Percentiles rank a stretch among this genome's conserved stretches.
Conservation (phyloP, 2,797 vertebrate species). For the Remorina albescens region DNA sequence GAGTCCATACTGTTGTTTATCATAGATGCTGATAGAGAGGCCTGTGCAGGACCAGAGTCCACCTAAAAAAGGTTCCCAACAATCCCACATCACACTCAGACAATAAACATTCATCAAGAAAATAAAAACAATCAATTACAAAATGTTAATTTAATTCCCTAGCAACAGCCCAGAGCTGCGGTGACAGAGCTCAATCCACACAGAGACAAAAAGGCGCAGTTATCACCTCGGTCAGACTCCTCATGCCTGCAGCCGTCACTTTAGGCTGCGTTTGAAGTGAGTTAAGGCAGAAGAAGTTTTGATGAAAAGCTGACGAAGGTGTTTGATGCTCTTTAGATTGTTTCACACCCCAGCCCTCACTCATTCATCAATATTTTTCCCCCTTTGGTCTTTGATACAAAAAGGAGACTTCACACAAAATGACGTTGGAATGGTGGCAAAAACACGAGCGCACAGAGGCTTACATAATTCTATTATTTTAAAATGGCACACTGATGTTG, state of each 20-base stretch:
- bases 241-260: slow-evolving; percentile 7
- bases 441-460: too few species aligned
- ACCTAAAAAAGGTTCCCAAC: slow-evolving; percentile 63
- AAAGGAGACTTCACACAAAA: not conserved
- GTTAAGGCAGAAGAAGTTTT: not conserved
- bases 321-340: not conserved
- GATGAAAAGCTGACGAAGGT: not conserved
- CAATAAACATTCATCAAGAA: slow-evolving; percentile 75
- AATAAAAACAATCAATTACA: slow-evolving; percentile 56
- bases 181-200: slow-evolving; percentile 67
- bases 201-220: slow-evolving; percentile 36
- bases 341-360: not conserved
- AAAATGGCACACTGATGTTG: too few species aligned
- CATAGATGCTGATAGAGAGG: not conserved
- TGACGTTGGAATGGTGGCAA: too few species aligned
- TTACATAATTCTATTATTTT: too few species aligned
- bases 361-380: not conserved
- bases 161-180: slow-evolving; percentile 48
- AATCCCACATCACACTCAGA: slow-evolving; percentile 47
- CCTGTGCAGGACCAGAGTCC: slow-evolving; percentile 35
- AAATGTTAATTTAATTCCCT: slow-evolving; percentile 73
- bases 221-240: slow-evolving; percentile 68
- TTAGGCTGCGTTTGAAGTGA: slow-evolving; percentile 12
- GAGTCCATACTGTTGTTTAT: slow-evolving; percentile 60
- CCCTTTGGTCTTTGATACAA: not conserved